Evolutionary conservation across 2,888 invertebrate species (phyloP).

Genomic region (Dilophus febrilis): DNA sequence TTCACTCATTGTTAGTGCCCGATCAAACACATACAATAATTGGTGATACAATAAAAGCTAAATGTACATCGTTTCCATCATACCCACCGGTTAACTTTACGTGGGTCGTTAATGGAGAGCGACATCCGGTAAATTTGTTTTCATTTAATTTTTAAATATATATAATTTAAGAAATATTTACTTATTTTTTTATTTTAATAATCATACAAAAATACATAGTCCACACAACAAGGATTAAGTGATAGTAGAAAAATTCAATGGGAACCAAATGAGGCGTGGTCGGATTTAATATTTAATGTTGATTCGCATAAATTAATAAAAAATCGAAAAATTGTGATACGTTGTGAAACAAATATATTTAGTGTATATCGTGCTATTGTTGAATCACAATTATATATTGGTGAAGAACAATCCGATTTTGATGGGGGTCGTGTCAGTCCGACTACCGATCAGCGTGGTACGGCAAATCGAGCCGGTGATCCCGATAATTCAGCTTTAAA

Average conservation of each 20-base stretch:
- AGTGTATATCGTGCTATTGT: slow-evolving; percentile 11
- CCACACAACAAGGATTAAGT: slow-evolving; percentile 11
- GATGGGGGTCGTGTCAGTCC: slow-evolving; percentile 12
- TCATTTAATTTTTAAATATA: too few relatives aligned
- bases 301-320: slow-evolving; percentile 11
- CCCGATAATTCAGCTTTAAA: slow-evolving; percentile 13
- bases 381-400: slow-evolving; percentile 11
- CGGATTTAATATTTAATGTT: slow-evolving; percentile 11
- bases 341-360: slow-evolving; percentile 13
- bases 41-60: slow-evolving; percentile 28
- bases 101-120: slow-evolving; percentile 27
- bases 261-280: slow-evolving; percentile 12
- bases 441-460: slow-evolving; percentile 12
- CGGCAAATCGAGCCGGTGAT: slow-evolving; percentile 7
- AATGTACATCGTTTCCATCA: slow-evolving; percentile 29
- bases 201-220: slow-evolving; percentile 5
- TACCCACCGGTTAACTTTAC: slow-evolving; percentile 30
- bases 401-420: slow-evolving; percentile 10
- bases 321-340: slow-evolving; percentile 9
- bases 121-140: slow-evolving; percentile 12
- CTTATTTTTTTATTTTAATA: not conserved
- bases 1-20: slow-evolving; percentile 18
- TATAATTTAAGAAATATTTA: not conserved
- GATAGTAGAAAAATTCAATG: slow-evolving; percentile 3
- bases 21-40: slow-evolving; percentile 26